Base-by-base conservation (phyloP, 2,888 invertebrate species). In the Crossocerus cetratus region DNA sequence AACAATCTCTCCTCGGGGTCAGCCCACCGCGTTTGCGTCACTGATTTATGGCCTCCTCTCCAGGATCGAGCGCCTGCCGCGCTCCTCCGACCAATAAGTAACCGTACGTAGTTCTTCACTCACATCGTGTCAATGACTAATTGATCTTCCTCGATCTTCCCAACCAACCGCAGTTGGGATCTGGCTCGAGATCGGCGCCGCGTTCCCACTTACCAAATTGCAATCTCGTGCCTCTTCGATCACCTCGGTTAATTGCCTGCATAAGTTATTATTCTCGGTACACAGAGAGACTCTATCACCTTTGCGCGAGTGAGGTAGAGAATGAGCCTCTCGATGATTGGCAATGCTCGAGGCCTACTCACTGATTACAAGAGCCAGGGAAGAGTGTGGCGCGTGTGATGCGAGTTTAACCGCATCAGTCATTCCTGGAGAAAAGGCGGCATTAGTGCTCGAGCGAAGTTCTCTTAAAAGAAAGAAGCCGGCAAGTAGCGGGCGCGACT, bases 1-100 rank as follows among this genome's bases (percentile, higher is more conserved):
- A 90, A 90, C 88, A 90, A 89, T 85, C 86, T 86, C 83, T 86
- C 84, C 80, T 83, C 86, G 84, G 83, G 87, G 89, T 88, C 89
- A 88, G 84, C 85, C 86, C 82, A 86, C 85, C 81, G 80, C 83
- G 85, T 82, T 87, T 82, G 82, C 84, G 80, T 75, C 71, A 73
- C 85, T 90, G 90, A 90, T 89, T 90, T 90, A 90, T 88, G 86
- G 86, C 86, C 82, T 79, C 80, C 81, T 62, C 49, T 58, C 65
- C 55, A 44, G 11, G 65, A 71, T 70, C 60, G 53, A 66, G 56
- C 49, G 5, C 14, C 54, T 53, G 57, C 16, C 49, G 64, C 49
- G n/a, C 56, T 69, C 55, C 18, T 45, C 63, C 53, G 22, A 78
- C 78, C 76, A 43, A 56, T 71, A 81, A 73, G 66, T 72, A 69